These are phyloP conservation scores for Chamaea fasciata DNA, from an alignment of 2,113 vertebrate species.

Conservation along the genomic window DNA sequence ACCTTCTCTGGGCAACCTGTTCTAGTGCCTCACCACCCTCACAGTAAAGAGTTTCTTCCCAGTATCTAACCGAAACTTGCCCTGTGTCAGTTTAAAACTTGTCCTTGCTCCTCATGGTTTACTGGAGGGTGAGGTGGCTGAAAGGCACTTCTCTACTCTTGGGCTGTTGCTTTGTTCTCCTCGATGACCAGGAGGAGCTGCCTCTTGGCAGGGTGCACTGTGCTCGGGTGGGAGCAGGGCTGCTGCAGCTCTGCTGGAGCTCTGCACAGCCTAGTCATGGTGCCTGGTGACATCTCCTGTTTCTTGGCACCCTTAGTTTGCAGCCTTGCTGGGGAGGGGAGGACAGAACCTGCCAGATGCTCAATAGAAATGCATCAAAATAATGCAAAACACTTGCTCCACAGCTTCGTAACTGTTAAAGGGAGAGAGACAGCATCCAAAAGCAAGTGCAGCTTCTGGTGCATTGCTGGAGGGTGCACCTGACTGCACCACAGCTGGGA, in stretches of 20 bases:
- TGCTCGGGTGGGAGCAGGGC: background rate
- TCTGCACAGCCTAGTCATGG: background rate
- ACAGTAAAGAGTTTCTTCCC: background rate
- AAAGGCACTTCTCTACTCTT: background rate
- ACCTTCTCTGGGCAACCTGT: background rate
- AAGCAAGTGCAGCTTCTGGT: background rate
- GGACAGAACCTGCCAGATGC: background rate
- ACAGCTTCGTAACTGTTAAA: background rate
- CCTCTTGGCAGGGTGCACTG: background rate
- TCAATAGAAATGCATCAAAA: background rate
- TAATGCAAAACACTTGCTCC: background rate
- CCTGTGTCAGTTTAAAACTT: background rate
- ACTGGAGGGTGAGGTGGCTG: background rate
- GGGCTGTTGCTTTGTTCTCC: background rate
- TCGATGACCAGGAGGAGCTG: background rate
- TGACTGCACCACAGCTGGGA: background rate
- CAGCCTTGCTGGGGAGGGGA: background rate
- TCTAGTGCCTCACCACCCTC: background rate
- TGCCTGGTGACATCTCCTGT: background rate
- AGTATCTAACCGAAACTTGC: background rate
- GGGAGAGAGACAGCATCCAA: background rate
- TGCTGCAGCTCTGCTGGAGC: background rate
- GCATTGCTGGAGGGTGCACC: background rate
- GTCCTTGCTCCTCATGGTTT: background rate
- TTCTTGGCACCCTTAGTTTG: background rate